These are phyloP conservation scores for Drosophila mayaguana DNA, from an alignment of 2,888 invertebrate species.

Conservation along the genomic window DNA sequence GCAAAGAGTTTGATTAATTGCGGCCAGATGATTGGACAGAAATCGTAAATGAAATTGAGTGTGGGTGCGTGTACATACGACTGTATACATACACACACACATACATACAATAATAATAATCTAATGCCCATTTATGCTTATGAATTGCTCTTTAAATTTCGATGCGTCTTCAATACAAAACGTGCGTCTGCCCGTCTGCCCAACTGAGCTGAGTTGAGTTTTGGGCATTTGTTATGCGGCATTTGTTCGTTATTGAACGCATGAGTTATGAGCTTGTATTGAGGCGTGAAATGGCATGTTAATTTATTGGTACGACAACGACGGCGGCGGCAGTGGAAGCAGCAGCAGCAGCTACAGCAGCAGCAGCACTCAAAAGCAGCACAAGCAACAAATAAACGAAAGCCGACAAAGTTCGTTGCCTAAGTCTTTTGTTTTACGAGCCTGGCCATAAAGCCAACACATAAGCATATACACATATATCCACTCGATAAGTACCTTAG, in stretches of 20 bases:
- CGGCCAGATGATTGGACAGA: conserved; percentile 69
- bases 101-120: conserved; percentile 51
- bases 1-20: conserved; percentile 67
- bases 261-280: conserved; percentile 76
- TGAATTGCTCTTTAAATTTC: conserved; percentile 81
- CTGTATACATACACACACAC: neutral
- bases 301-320: conserved; percentile 58
- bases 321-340: neutral
- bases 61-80: neutral
- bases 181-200: conserved; percentile 46
- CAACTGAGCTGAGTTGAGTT: neutral
- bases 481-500: conserved; percentile 12
- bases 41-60: conserved; percentile 39
- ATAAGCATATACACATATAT: conserved; percentile 7
- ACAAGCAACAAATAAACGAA: conserved; percentile 5
- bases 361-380: conserved; percentile 14
- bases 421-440: conserved; percentile 74
- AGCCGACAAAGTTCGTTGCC: conserved; percentile 60
- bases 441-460: conserved; percentile 32
- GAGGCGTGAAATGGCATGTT: conserved; percentile 82
- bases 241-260: conserved; percentile 65
- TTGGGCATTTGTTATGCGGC: conserved; percentile 76
- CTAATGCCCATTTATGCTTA: conserved; percentile 78
- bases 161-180: conserved; percentile 77
- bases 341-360: neutral